phyloP scores from a whole-genome alignment of 1,140 invertebrate species.

The Sitophilus oryzae region DNA sequence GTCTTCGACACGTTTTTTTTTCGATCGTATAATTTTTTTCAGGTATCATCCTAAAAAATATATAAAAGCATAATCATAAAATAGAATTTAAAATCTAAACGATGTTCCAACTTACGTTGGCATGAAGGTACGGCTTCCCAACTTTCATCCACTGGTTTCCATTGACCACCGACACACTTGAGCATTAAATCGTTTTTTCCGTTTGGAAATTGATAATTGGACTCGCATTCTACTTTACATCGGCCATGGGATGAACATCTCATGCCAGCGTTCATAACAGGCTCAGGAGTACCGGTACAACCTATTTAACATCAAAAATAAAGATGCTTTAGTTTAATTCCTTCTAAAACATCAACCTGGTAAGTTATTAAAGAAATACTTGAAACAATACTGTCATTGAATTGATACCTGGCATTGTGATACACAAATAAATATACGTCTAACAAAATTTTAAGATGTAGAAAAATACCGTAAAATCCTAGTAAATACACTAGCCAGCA shows the following conservation, averaged over 20 bases:
- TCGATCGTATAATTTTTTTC: too few relatives aligned
- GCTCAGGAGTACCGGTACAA: slow-evolving; percentile 29
- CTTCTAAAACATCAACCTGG: too few relatives aligned
- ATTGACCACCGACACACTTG: slow-evolving; percentile 51
- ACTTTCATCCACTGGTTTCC: slow-evolving; percentile 48
- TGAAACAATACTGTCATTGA: too few relatives aligned
- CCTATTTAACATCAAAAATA: slow-evolving; percentile 27
- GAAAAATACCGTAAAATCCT: not conserved
- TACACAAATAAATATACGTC: slow-evolving; percentile 29
- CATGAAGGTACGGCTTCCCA: slow-evolving; percentile 53
- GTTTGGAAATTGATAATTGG: slow-evolving; percentile 55
- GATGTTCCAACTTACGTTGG: slow-evolving; percentile 50
- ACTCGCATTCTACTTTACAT: slow-evolving; percentile 52
- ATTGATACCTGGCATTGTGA: too few relatives aligned
- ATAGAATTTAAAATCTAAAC: slow-evolving; percentile 53
- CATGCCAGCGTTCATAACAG: slow-evolving; percentile 45
- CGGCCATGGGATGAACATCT: slow-evolving; percentile 45
- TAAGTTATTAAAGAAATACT: too few relatives aligned
- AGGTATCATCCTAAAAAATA: too few relatives aligned
- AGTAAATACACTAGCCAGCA: too few relatives aligned
- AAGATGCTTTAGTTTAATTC: too few relatives aligned
- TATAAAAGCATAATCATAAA: slow-evolving; percentile 48
- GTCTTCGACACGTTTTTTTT: too few relatives aligned
- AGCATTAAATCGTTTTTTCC: slow-evolving; percentile 49
- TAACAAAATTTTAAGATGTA: too few relatives aligned